These are phyloP conservation scores for Linyphia triangularis DNA, from an alignment of 2,888 invertebrate genomes.

Conservation along the genomic window DNA sequence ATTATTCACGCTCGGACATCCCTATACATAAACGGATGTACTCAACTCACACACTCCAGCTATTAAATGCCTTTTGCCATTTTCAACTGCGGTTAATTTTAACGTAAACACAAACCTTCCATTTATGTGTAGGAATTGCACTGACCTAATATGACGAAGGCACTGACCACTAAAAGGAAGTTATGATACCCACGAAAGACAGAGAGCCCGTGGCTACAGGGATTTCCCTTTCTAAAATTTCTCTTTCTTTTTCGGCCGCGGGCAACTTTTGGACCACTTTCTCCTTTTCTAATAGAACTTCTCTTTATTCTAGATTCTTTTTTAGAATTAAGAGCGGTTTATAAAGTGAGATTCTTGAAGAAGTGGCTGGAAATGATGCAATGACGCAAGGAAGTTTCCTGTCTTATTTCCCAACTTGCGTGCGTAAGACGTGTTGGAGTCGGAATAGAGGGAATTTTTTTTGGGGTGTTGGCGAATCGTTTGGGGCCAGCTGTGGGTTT, in stretches of 20 bases:
- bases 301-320: not conserved
- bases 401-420: conserved; percentile 8
- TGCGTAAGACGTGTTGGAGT: not conserved
- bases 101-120: conserved; percentile 6
- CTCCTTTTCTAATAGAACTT: conserved; percentile 12
- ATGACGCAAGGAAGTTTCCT: not conserved
- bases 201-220: conserved; percentile 18
- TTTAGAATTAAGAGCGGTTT: not conserved
- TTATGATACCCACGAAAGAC: not conserved
- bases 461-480: not conserved
- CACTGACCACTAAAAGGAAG: conserved; percentile 66
- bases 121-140: not conserved
- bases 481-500: not conserved
- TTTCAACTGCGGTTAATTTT: conserved; percentile 36
- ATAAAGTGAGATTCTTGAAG: not conserved
- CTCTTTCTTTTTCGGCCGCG: conserved; percentile 22
- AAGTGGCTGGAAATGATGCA: not conserved
- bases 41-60: not conserved
- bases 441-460: not conserved
- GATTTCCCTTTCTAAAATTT: conserved; percentile 67
- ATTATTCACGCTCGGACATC: not conserved
- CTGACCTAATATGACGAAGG: conserved; percentile 49
- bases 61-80: too few relatives aligned
- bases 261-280: conserved; percentile 51
- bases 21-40: not conserved